Conservation (phyloP, 2,888 invertebrate genomes). For the Pherbina coryleti region DNA sequence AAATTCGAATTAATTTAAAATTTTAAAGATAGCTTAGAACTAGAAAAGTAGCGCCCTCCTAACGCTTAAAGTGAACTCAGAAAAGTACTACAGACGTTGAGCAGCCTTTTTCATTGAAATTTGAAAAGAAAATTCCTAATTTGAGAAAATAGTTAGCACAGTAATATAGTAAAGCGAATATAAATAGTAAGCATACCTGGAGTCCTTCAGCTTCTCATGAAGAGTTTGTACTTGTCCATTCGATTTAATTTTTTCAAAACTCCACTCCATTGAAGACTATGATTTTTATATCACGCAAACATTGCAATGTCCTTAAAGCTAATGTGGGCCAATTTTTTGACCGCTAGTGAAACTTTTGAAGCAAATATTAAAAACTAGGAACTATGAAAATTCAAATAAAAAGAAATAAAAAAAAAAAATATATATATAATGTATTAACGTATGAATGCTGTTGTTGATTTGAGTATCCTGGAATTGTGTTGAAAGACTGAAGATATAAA, state of each 20-base stretch:
- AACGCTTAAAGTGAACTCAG: too few species aligned
- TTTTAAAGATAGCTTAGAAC: too few species aligned
- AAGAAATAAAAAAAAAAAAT: background rate
- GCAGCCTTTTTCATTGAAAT: too few species aligned
- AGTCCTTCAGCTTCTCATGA: background rate
- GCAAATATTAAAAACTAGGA: background rate
- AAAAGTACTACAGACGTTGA: too few species aligned
- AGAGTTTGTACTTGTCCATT: background rate
- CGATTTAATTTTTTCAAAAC: background rate
- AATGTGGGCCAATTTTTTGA: background rate
- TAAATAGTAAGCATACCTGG: too few species aligned
- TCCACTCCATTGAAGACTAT: background rate
- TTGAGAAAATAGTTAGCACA: background rate
- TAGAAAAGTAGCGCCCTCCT: too few species aligned
- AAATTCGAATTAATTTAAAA: too few species aligned
- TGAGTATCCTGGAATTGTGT: constrained; percentile 10
- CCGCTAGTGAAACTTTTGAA: background rate
- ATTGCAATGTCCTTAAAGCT: background rate
- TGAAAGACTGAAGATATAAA: constrained; percentile 25
- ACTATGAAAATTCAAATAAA: background rate
- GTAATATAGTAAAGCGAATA: too few species aligned
- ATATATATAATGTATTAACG: background rate
- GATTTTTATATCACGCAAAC: background rate
- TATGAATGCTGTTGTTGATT: constrained; percentile 6
- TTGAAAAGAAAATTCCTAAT: background rate